These are phyloP conservation scores for Indicator indicator DNA, from an alignment of 2,113 vertebrate genomes.

Conservation along the genomic window DNA sequence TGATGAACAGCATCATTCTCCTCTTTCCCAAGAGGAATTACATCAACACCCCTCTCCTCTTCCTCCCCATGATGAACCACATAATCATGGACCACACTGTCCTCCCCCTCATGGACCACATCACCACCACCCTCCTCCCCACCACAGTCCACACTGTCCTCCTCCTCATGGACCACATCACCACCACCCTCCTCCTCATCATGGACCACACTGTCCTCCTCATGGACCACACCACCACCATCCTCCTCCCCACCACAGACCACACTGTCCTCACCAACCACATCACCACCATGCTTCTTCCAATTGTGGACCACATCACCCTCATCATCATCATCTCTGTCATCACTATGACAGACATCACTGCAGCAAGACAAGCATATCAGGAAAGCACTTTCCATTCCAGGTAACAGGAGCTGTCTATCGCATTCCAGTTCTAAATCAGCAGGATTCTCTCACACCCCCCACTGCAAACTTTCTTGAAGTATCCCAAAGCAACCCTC, in stretches of 20 bases:
- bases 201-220: not conserved
- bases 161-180: not conserved
- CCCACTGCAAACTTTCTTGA: constrained; percentile 62
- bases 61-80: no score
- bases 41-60: no score
- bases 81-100: not conserved
- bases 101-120: not conserved
- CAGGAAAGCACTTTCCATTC: constrained; percentile 1
- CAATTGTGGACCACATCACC: not conserved
- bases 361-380: not conserved
- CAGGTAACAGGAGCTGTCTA: constrained; percentile 17
- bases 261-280: not conserved
- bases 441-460: constrained; percentile 55
- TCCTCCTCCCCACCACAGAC: not conserved
- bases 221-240: not conserved
- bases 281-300: not conserved
- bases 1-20: not conserved
- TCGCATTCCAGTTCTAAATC: constrained; percentile 50
- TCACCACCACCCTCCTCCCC: not conserved
- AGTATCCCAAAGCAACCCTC: not conserved
- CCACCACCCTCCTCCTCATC: not conserved
- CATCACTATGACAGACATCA: not conserved
- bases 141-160: not conserved
- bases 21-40: no score
- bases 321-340: not conserved